Percentiles rank a stretch among this genome's conserved stretches.
Evolutionary conservation across 2,888 invertebrate genomes (phyloP).

Genomic region (Spilarctia lutea): DNA sequence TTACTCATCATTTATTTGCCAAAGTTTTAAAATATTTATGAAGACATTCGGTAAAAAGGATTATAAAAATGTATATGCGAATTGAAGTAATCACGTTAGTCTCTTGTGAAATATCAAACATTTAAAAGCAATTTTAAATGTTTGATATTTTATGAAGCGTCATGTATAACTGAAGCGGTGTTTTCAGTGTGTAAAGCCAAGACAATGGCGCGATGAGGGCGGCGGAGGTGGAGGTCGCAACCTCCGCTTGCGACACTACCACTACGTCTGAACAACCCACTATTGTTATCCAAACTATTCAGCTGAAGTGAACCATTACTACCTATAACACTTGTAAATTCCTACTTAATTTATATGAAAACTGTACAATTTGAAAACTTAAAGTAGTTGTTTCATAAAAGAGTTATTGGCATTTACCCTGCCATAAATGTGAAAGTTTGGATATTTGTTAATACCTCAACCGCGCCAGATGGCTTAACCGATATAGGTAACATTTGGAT

Average conservation of each 20-base stretch:
- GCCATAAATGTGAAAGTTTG: background rate
- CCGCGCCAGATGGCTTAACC: no score
- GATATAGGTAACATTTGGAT: no score
- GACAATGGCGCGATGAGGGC: slow-evolving; percentile 40
- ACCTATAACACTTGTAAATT: background rate
- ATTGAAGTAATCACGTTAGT: background rate
- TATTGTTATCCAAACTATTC: slow-evolving; percentile 18
- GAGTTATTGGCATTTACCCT: background rate
- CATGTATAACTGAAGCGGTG: slow-evolving; percentile 14
- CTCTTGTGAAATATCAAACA: no score
- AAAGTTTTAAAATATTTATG: background rate
- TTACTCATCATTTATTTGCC: background rate
- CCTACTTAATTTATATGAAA: background rate
- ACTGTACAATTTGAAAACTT: background rate
- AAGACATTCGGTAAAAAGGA: background rate
- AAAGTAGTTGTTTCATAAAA: background rate
- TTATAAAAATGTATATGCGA: background rate
- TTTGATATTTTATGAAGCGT: background rate
- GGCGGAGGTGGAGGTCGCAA: slow-evolving; percentile 43
- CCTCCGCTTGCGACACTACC: slow-evolving; percentile 28
- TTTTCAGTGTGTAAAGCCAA: slow-evolving; percentile 30
- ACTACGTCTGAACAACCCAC: slow-evolving; percentile 4
- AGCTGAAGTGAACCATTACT: background rate
- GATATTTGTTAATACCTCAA: background rate
- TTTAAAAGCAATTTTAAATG: background rate